Conservation (phyloP, 2,888 invertebrate genomes). For the Galeruca laticollis region DNA sequence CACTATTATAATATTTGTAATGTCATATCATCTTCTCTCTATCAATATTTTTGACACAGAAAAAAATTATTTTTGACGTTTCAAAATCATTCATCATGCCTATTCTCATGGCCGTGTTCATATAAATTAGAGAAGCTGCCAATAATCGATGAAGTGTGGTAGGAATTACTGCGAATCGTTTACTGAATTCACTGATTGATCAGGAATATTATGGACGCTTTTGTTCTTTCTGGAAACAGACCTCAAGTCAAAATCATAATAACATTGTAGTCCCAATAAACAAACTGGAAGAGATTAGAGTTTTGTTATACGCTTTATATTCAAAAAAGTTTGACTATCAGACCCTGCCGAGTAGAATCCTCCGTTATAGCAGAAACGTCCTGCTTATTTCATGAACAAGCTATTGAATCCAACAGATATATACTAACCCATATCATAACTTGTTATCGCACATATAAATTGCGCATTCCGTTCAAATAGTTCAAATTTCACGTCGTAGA, state of each 20-base stretch:
- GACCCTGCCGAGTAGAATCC: neutral
- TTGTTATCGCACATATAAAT: neutral
- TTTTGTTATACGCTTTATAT: neutral
- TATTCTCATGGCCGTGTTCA: no score
- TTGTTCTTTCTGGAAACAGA: neutral
- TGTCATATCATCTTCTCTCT: no score
- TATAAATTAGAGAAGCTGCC: no score
- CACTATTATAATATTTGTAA: no score
- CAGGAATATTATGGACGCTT: no score
- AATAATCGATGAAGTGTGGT: no score
- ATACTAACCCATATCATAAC: conserved; percentile 8
- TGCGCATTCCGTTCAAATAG: conserved; percentile 4
- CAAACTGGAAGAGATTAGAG: no score
- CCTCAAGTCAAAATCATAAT: neutral
- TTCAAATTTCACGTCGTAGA: conserved; percentile 9
- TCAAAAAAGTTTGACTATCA: neutral
- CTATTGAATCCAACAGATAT: neutral
- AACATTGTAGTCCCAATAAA: neutral
- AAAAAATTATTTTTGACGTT: no score
- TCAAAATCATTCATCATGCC: no score
- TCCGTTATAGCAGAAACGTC: neutral
- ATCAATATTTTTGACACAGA: no score
- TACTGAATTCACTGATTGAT: no score
- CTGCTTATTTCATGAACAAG: neutral
- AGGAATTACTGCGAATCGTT: no score